phyloP scores from a whole-genome alignment of 2,797 vertebrate genomes.

The Anniella stebbinsi region DNA sequence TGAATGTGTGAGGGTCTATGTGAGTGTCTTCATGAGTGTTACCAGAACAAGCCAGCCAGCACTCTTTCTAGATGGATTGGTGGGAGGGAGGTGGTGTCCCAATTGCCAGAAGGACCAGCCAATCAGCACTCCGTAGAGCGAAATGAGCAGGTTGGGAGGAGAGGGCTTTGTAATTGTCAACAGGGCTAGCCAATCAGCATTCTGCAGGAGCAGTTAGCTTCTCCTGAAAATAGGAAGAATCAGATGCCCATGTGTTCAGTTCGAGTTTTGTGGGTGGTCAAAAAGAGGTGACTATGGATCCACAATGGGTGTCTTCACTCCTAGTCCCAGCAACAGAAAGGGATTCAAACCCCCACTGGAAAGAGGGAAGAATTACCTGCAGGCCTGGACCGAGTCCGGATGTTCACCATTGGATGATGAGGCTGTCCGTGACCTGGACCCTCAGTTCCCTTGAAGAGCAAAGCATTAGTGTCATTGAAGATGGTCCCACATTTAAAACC shows the following conservation, averaged over 20 bases:
- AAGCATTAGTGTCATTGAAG: neutral
- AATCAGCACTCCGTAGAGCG: neutral
- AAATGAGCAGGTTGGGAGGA: neutral
- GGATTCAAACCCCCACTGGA: neutral
- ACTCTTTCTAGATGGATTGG: neutral
- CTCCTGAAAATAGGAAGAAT: neutral
- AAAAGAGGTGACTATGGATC: neutral
- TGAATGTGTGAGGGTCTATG: neutral
- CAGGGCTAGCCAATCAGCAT: too few species aligned
- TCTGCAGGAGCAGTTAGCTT: neutral
- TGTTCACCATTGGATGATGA: neutral
- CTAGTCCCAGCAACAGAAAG: neutral
- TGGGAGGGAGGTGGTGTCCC: neutral
- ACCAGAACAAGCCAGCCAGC: neutral
- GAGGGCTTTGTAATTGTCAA: neutral
- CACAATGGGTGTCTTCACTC: neutral
- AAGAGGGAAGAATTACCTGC: constrained; percentile 2
- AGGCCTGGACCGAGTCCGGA: neutral
- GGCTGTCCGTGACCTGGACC: neutral
- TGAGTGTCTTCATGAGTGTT: too few species aligned
- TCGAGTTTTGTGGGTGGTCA: neutral
- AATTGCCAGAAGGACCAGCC: neutral
- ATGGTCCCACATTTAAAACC: too few species aligned
- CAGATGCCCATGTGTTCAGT: neutral
- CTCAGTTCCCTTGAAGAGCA: neutral